phyloP scores from a whole-genome alignment of 2,113 vertebrate genomes.

The Eupsittula cactorum region DNA sequence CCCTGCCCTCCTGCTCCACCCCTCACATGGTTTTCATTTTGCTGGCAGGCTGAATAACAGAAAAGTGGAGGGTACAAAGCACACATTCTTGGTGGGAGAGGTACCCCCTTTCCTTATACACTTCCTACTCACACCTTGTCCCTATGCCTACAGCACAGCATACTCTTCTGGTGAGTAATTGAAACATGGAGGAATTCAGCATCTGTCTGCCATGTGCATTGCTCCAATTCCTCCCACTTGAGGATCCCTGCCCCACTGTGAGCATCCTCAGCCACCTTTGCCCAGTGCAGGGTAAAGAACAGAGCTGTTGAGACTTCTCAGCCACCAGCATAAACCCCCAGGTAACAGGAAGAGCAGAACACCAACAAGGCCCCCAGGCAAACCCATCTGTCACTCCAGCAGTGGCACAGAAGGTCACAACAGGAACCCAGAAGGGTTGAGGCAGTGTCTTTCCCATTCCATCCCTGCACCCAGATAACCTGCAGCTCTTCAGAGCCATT shows the following conservation, averaged over 20 bases:
- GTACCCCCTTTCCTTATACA: not conserved
- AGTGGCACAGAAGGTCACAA: not conserved
- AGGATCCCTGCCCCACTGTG: not conserved
- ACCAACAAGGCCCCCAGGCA: not conserved
- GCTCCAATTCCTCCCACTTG: not conserved
- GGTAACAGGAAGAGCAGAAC: not conserved
- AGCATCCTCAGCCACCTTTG: not conserved
- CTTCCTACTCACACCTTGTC: not conserved
- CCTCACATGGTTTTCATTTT: constrained; percentile 56
- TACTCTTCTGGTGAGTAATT: not conserved
- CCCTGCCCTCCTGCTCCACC: constrained; percentile 54
- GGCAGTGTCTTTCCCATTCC: not conserved
- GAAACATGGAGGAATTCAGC: not conserved
- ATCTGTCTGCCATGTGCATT: not conserved
- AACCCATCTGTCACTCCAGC: not conserved
- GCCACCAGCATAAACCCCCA: not conserved
- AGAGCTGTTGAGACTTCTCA: not conserved
- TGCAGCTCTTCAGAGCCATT: not conserved
- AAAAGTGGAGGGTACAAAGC: constrained; percentile 16
- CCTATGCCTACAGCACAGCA: not conserved
- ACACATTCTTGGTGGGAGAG: constrained; percentile 26
- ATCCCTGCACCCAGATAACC: not conserved
- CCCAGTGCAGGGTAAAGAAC: not conserved
- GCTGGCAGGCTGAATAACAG: constrained; percentile 4
- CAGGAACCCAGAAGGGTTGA: not conserved